Evolutionary conservation across 2,797 vertebrate species (phyloP).

Genomic region (Danio choprae): DNA sequence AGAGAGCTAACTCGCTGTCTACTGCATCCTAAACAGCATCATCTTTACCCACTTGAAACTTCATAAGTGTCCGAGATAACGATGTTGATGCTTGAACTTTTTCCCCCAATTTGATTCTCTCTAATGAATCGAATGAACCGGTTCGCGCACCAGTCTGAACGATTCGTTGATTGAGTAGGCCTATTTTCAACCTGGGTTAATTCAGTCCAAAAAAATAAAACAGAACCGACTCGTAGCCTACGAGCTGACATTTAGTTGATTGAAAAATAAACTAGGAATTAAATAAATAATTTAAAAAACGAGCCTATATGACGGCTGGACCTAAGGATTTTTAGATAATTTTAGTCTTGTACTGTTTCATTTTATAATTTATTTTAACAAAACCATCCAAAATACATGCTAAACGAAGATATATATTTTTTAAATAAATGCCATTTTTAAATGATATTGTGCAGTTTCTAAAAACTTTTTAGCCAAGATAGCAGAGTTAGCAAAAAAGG

Average conservation of each 20-base stretch:
- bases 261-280: too few species aligned
- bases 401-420: background rate
- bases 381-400: background rate
- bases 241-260: too few species aligned
- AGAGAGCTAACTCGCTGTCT: background rate
- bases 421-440: background rate
- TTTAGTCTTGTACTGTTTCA: background rate
- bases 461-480: too few species aligned
- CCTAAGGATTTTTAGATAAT: background rate
- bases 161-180: background rate
- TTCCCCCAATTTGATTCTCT: background rate
- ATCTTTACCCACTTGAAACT: background rate
- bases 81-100: background rate
- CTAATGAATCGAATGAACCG: background rate
- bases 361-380: background rate
- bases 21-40: constrained; percentile 4
- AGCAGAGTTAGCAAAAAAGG: too few species aligned
- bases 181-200: too few species aligned
- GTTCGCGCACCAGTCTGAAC: background rate
- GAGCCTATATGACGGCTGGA: background rate
- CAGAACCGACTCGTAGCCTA: too few species aligned
- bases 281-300: too few species aligned
- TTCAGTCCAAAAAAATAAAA: too few species aligned
- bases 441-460: too few species aligned
- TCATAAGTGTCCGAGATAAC: background rate